Evolutionary conservation across 2,113 vertebrate genomes (phyloP), one percentile per base, ranked within the genome.

Genomic region (Thinocorus orbignyianus): DNA sequence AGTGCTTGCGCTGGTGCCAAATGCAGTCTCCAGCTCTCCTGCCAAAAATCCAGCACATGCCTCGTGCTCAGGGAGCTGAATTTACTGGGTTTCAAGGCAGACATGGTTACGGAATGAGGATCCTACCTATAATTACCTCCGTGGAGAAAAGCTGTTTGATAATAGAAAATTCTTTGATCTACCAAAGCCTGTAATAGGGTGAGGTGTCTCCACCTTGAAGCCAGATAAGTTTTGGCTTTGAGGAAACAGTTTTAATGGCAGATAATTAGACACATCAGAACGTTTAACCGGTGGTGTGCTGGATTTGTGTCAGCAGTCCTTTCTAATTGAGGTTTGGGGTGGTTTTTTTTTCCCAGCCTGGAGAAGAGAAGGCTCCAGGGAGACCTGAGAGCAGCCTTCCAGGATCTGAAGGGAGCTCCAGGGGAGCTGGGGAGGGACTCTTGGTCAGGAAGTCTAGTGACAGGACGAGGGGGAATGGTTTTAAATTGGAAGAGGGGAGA

Each of bases 1-100:
- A 94, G 90, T 96, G 95, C 90, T 95, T 81, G 71, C 6, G 0
- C 57, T 39, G n/a, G 68, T 94, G 93, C 95, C 93, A 96, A 96
- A 96, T 95, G 83, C 48, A 76, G 55, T 84, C 81, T 94, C 88
- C 77, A 81, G 55, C 52, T 92, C 72, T 65, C 33, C 31, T 86
- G 96, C 92, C 96, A 94, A 61, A 94, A 92, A 79, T 93, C 76
- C 68, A 90, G 86, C 73, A 28, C 55, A n/a, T 83, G 74, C 55
- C 30, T 88, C 62, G 4, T 42, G 28, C 48, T 86, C 0, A 0
- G 73, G 51, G 83, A 85, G 46, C 71, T 77, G 49, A 35, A 86
- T 86, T 68, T 41, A 66, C 46, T 58, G 44, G 30, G 26, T 89
- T 91, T 90, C 81, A 92, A 81, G 76, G 83, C 90, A 71, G 92